Conservation (phyloP, 2,113 vertebrate species). For the Riparia riparia region DNA sequence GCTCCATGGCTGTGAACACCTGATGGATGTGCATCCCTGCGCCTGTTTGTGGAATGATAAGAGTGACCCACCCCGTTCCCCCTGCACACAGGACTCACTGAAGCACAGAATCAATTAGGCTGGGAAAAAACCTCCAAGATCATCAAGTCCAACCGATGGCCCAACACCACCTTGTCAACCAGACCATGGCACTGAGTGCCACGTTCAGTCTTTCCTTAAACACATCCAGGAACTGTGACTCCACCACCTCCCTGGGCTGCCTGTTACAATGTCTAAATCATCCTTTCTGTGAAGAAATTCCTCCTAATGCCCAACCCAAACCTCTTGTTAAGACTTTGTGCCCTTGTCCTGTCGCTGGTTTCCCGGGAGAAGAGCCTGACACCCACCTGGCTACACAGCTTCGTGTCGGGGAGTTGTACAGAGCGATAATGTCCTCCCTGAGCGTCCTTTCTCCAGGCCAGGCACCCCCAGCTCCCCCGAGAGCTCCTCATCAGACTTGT, state of each 20-base stretch:
- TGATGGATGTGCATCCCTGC: not conserved
- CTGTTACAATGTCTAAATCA: not conserved
- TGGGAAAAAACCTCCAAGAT: not conserved
- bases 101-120: not conserved
- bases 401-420: not conserved
- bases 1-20: rapidly evolving
- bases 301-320: not conserved
- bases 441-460: not conserved
- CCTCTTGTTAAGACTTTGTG: not conserved
- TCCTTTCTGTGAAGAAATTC: not conserved
- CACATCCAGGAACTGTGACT: rapidly evolving
- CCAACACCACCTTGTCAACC: not conserved
- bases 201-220: not conserved
- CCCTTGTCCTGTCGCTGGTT: not conserved
- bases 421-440: rapidly evolving
- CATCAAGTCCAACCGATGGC: not conserved
- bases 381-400: not conserved
- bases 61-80: too few relatives aligned
- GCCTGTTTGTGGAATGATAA: not conserved
- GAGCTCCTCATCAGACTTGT: too few relatives aligned
- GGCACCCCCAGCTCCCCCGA: not conserved
- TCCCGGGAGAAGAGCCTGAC: not conserved
- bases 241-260: not conserved
- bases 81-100: rapidly evolving
- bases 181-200: not conserved